phyloP scores from a whole-genome alignment of 2,113 vertebrate species.

The Uropsilus gracilis region DNA sequence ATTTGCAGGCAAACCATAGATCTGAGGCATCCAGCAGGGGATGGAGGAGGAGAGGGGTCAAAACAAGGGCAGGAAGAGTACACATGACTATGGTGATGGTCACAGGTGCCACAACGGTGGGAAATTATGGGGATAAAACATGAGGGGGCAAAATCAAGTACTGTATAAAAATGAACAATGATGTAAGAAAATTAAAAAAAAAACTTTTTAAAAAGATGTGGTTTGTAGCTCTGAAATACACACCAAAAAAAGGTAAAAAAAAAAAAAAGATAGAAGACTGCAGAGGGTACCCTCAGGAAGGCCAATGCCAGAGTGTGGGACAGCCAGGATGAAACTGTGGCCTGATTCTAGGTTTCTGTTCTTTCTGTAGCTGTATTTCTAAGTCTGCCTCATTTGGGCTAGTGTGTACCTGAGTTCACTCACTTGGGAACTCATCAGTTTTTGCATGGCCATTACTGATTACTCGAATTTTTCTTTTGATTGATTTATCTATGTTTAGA shows the following conservation, averaged over 20 bases:
- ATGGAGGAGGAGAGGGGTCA: too few relatives aligned
- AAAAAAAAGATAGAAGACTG: background rate
- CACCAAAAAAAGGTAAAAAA: fast-evolving
- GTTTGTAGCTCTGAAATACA: background rate
- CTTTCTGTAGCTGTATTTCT: background rate
- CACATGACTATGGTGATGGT: too few relatives aligned
- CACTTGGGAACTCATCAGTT: background rate
- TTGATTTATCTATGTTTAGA: background rate
- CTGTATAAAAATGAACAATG: too few relatives aligned
- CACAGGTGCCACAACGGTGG: too few relatives aligned
- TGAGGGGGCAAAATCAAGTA: too few relatives aligned
- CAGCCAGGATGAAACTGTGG: background rate
- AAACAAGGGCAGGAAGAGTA: too few relatives aligned
- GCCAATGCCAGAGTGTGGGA: too few relatives aligned
- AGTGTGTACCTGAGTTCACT: background rate
- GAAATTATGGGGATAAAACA: too few relatives aligned
- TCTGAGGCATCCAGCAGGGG: too few relatives aligned
- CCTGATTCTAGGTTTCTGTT: background rate
- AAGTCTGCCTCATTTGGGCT: background rate
- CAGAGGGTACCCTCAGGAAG: background rate
- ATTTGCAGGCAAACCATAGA: too few relatives aligned
- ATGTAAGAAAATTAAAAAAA: too few relatives aligned
- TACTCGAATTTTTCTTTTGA: background rate
- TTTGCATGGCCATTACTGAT: background rate
- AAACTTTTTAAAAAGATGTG: too few relatives aligned